Base-by-base conservation (phyloP, 2,113 vertebrate genomes). In the Pristiophorus japonicus region DNA sequence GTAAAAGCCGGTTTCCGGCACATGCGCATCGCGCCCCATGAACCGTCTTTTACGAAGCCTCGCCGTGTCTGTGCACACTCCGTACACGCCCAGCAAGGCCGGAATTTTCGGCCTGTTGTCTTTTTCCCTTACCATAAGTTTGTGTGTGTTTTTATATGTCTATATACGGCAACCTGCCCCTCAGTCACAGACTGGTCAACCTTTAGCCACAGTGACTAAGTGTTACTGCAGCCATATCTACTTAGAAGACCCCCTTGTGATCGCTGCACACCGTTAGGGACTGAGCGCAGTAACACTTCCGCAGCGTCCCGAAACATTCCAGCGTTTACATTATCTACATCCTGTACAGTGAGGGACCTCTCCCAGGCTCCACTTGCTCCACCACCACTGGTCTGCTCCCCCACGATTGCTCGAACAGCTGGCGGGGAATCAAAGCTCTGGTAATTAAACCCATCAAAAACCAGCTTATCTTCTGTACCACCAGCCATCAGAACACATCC, bases 401-500 rank as follows among this genome's bases (percentile, higher is more conserved):
- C 34, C 59, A 63, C 88, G 34, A 20, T 18, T 38, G 88, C 18
- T 20, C 38, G 88, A 63, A 92, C 55, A 63, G 34, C 88, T 59
- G 24, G 59, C 88, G 38, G 88, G 16, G 62, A 38, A 22, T 62
- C 59, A 63, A 34, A 91, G 88, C 34, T 62, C 30, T 91, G 87
- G 59, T 92, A 92, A 92, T 92, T 92, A 92, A 63, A 92, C 59
- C 88, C 88, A n/a, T 63, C 88, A 92, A 92, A 92, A 62, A 92
- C 6, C 59, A 92, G 88, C 59, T 92, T 92, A 92, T 63, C 88
- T 65, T 92, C 55, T 63, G 88, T 63, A 22, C 59, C 88, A 92
- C 59, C 59, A 92, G 88, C 88, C 59, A 63, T 63, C 59, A 92
- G 88, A 92, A 92, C 59, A 63, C 88, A 92, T 92, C 59, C 88